A percentile compares a stretch with the other conserved stretches of the same genome.
Evolutionary conservation across 2,113 vertebrate species (phyloP).

Genomic region (Colossoma macropomum): DNA sequence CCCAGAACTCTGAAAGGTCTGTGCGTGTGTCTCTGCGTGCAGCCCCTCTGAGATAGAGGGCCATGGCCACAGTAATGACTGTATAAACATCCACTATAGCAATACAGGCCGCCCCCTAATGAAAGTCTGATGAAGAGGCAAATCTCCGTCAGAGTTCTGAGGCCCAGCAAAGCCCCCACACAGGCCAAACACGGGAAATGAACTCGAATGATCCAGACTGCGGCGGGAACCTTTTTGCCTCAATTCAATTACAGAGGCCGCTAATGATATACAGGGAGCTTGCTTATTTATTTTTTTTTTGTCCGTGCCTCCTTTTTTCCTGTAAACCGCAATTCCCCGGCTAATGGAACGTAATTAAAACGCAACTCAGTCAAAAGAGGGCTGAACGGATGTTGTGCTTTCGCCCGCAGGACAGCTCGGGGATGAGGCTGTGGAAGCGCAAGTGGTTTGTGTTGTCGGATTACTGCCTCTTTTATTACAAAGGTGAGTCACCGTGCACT

Average conservation of each 20-base stretch:
- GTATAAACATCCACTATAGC: background rate
- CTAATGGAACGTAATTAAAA: constrained; percentile 56
- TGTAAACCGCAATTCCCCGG: constrained; percentile 34
- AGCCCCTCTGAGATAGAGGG: background rate
- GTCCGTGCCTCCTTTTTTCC: background rate
- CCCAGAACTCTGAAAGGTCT: background rate
- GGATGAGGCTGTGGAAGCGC: constrained; percentile 97
- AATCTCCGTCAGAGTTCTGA: background rate
- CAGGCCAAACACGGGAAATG: background rate
- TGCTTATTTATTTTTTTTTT: background rate
- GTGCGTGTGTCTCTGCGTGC: background rate
- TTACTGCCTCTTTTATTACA: constrained; percentile 99
- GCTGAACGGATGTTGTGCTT: constrained; percentile 58
- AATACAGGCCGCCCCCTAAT: background rate
- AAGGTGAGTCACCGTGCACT: constrained; percentile 86
- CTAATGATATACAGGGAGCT: constrained; percentile 37
- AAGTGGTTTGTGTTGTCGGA: constrained; percentile 98
- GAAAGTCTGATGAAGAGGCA: constrained; percentile 29
- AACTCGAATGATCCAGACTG: background rate
- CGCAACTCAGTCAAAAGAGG: constrained; percentile 11
- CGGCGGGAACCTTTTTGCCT: background rate
- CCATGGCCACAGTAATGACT: constrained; percentile 7
- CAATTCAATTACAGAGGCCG: constrained; percentile 23
- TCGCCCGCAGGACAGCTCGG: constrained; percentile 92
- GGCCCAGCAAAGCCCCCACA: background rate